phyloP scores from a whole-genome alignment of 2,797 vertebrate genomes.

The Rhabdomys pumilio region DNA sequence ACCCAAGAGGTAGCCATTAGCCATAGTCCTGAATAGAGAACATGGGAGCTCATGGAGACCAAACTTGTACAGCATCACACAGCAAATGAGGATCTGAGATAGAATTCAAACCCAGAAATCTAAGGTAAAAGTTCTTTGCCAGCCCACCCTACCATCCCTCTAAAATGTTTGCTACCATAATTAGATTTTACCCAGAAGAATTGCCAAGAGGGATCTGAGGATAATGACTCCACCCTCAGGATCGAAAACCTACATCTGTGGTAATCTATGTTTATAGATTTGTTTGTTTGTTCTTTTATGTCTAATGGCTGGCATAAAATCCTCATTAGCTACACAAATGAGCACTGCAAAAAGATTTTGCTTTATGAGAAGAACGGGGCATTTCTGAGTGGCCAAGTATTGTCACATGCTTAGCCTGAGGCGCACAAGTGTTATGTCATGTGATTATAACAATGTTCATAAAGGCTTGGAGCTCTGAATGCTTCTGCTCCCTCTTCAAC shows the following conservation, averaged over 20 bases:
- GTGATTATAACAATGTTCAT: not conserved
- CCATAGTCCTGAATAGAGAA: not conserved
- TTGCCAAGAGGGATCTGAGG: not conserved
- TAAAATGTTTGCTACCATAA: not conserved
- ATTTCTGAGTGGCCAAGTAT: not conserved
- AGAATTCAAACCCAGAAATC: not conserved
- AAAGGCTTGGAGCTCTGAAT: not conserved
- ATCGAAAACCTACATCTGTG: not conserved
- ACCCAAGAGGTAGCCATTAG: too few species aligned
- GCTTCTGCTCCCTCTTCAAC: not conserved
- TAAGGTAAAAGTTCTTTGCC: too few species aligned
- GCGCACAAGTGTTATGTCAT: not conserved
- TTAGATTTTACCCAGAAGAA: rapidly evolving
- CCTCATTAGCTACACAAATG: not conserved
- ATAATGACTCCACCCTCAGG: not conserved
- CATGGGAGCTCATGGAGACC: not conserved
- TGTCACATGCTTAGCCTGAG: not conserved
- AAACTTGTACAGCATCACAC: not conserved
- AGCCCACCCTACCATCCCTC: rapidly evolving
- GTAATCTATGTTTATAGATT: not conserved
- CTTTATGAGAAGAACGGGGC: not conserved
- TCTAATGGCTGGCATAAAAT: not conserved
- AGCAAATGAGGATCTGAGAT: not conserved
- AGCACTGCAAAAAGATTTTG: not conserved
- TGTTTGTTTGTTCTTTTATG: not conserved